These are phyloP conservation scores for Epinephelus malabaricus DNA, from an alignment of 2,797 vertebrate genomes.

Conservation along the genomic window DNA sequence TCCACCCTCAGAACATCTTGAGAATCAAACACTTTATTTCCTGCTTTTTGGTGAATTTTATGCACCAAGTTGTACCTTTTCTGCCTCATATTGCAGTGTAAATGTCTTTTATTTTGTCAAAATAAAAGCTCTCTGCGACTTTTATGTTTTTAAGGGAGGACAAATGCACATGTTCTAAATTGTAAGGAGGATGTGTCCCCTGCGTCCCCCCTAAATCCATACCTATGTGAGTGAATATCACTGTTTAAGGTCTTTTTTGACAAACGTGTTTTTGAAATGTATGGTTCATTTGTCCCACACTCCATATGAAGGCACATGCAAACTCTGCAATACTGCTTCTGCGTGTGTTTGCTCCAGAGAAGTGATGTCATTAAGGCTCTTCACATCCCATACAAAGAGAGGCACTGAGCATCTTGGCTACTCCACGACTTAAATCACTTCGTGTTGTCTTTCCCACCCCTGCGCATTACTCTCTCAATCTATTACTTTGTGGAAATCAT, in stretches of 20 bases:
- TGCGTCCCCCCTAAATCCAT: too few relatives aligned
- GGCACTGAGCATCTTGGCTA: slow-evolving; percentile 71
- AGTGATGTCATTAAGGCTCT: slow-evolving; percentile 58
- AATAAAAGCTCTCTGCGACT: too few relatives aligned
- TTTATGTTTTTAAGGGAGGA: too few relatives aligned
- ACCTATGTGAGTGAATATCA: too few relatives aligned
- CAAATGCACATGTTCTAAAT: too few relatives aligned
- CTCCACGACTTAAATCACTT: slow-evolving; percentile 70
- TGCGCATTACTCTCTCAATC: slow-evolving; percentile 77
- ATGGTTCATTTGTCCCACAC: background rate
- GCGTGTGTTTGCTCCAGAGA: slow-evolving; percentile 50
- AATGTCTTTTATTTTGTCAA: too few relatives aligned
- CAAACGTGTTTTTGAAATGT: background rate
- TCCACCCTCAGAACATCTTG: too few relatives aligned
- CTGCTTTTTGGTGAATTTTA: too few relatives aligned
- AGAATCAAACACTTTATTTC: too few relatives aligned
- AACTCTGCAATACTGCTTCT: slow-evolving; percentile 27
- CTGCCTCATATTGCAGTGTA: background rate
- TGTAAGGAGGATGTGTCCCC: too few relatives aligned
- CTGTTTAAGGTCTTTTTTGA: background rate
- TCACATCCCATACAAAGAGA: slow-evolving; percentile 62
- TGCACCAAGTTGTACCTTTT: background rate
- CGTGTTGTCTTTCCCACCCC: slow-evolving; percentile 82
- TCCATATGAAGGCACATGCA: slow-evolving; percentile 11
- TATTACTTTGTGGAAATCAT: slow-evolving; percentile 85